phyloP scores from a whole-genome alignment of 2,113 vertebrate genomes.

The Pan troglodytes region DNA sequence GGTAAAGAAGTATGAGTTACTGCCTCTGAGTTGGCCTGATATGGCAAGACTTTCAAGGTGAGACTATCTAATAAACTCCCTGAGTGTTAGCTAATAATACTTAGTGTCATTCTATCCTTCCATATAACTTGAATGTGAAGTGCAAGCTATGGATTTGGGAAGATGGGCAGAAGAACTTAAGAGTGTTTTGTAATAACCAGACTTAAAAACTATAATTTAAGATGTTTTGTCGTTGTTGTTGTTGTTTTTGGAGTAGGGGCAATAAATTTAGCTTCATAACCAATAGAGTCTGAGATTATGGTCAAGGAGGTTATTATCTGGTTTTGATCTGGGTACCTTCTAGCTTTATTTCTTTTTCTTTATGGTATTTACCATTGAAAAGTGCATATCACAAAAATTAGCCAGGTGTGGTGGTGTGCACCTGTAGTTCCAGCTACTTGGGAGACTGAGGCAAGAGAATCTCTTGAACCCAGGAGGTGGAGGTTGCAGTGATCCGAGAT shows the following conservation, averaged over 20 bases:
- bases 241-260: fast-evolving
- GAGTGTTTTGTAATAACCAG: background rate
- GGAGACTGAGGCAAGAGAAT: too few relatives aligned
- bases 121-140: background rate
- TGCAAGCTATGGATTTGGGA: background rate
- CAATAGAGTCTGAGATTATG: background rate
- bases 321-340: background rate
- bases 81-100: background rate
- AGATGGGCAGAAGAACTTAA: background rate
- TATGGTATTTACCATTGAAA: background rate
- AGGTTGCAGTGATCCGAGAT: too few relatives aligned
- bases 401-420: too few relatives aligned
- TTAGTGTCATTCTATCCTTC: background rate
- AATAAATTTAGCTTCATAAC: background rate
- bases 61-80: background rate
- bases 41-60: background rate
- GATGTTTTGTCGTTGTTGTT: fast-evolving
- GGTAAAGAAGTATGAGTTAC: background rate
- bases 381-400: background rate
- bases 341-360: background rate
- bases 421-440: too few relatives aligned
- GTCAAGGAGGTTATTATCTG: background rate
- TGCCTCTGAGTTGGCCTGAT: background rate
- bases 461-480: too few relatives aligned
- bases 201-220: background rate